Evolutionary conservation across 2,113 vertebrate species (phyloP).

Genomic region (Ploceus nigricollis): DNA sequence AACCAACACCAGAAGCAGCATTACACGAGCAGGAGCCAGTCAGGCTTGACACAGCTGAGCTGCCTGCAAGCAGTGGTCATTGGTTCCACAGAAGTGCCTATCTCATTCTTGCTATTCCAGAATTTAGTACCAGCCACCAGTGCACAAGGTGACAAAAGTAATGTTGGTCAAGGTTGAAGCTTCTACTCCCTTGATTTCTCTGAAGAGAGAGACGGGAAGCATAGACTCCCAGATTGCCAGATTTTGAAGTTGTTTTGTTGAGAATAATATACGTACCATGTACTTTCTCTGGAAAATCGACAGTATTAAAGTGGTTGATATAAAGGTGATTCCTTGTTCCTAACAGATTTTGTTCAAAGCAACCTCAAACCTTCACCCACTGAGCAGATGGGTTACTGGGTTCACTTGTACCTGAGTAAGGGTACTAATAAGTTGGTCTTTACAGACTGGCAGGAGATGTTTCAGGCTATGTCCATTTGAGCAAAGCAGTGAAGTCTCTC

Average conservation of each 20-base stretch:
- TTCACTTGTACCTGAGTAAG: not conserved
- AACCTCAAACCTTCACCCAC: not conserved
- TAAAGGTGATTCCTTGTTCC: not conserved
- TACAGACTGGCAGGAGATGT: not conserved
- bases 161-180: not conserved
- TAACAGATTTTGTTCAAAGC: not conserved
- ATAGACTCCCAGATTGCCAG: rapidly evolving
- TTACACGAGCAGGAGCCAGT: not conserved
- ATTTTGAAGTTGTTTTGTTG: not conserved
- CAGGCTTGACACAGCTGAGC: not conserved
- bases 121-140: not conserved
- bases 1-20: not conserved
- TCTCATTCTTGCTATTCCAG: not conserved
- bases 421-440: not conserved
- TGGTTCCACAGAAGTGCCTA: not conserved
- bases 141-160: not conserved
- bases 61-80: not conserved
- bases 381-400: not conserved
- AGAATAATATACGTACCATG: not conserved
- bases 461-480: not conserved
- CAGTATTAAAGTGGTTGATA: not conserved
- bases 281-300: not conserved
- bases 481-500: not conserved
- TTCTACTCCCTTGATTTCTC: not conserved
- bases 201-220: not conserved